Base-by-base conservation (phyloP, 2,113 vertebrate species). In the Helogale parvula region DNA sequence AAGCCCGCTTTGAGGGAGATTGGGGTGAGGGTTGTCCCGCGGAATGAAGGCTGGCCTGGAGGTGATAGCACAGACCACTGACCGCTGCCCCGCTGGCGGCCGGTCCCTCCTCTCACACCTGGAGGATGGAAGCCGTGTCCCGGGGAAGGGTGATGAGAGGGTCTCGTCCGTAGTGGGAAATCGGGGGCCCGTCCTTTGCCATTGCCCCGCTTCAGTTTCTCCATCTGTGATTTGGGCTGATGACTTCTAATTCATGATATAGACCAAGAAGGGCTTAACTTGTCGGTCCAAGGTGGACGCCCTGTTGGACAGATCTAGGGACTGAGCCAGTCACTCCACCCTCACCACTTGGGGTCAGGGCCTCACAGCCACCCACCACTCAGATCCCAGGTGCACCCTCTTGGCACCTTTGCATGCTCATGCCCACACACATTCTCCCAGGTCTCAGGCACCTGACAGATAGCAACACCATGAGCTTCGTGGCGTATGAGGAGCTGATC, bases 401-500 rank as follows among this genome's bases (percentile, higher is more conserved):
- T 29, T 4, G 45, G 41, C 31, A 14, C 29, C 79, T 27, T 41
- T 16, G 19, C 83, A 5, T 7, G 7, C 80, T 95, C 33, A 25
- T 35, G n/a, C 38, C 6, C 33, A 2, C 69, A 47, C n/a, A 3
- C 80, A 54, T 31, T 41, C 65, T 47, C 31, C 63, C 94, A 96
- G 96, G 94, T 94, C 65, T 77, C 79, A 38, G 57, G 81, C 65
- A 2, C 60, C 38, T 60, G 21, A 84, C 14, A 8, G 47, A 41
- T 16, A 8, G 35, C 65, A 57, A 7, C 90, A 94, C 74, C 84
- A 99, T 99, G 99, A 99, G 99, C 98, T 99, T 99, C 97, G 99
- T 99, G 96, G 99, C 99, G 57, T 99, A 99, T 69, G 98, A 99
- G 0, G 99, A 99, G 80, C 90, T 98, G 0, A 99, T 99, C 90